A percentile compares a stretch with the other conserved stretches of the same genome.
phyloP scores from a whole-genome alignment of 2,888 invertebrate genomes.

The Cheilosia urbana region DNA sequence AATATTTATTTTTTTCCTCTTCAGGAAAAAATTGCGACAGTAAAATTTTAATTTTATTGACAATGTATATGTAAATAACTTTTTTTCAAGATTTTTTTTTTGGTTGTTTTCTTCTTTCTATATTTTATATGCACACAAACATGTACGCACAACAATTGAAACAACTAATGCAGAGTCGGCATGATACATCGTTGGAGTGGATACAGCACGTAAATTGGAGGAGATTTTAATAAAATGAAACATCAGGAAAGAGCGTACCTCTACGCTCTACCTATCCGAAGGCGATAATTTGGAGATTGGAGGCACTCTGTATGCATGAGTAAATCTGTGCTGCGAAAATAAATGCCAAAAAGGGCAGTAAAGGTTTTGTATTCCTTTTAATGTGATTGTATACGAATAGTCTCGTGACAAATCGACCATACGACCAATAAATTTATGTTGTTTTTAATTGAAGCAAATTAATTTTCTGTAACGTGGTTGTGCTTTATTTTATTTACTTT shows the following conservation, averaged over 20 bases:
- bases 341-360: not conserved
- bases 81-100: constrained; percentile 34
- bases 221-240: constrained; percentile 62
- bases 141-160: constrained; percentile 57
- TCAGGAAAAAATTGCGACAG: constrained; percentile 51
- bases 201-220: constrained; percentile 66
- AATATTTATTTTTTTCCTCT: constrained; percentile 12
- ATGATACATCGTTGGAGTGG: constrained; percentile 61
- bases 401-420: too few species aligned
- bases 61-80: constrained; percentile 65
- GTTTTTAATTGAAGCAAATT: too few species aligned
- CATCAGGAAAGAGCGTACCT: constrained; percentile 10
- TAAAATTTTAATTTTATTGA: constrained; percentile 72
- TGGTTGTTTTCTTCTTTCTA: constrained; percentile 5
- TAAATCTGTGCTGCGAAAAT: not conserved
- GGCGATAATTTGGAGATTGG: constrained; percentile 47
- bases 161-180: constrained; percentile 60
- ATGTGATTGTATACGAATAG: too few species aligned
- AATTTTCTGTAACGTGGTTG: too few species aligned
- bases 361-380: too few species aligned
- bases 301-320: constrained; percentile 41
- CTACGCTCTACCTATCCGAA: constrained; percentile 5
- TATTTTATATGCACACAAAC: constrained; percentile 17
- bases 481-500: too few species aligned
- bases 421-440: too few species aligned